These are phyloP conservation scores for Chaenogobius annularis DNA, from an alignment of 2,113 vertebrate genomes.

Conservation along the genomic window DNA sequence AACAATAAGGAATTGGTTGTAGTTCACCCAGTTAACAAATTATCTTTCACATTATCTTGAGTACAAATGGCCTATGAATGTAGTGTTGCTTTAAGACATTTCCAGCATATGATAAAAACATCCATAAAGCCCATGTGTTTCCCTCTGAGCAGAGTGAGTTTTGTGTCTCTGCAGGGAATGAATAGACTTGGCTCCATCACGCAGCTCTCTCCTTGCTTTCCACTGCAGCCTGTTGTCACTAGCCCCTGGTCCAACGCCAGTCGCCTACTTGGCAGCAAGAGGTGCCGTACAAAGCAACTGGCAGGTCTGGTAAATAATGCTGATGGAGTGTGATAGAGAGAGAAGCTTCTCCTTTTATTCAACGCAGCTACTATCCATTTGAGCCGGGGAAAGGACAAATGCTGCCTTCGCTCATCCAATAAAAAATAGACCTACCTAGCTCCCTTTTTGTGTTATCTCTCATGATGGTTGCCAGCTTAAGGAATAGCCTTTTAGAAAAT, in stretches of 20 bases:
- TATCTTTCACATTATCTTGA: background rate
- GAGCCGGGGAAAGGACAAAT: conserved; percentile 51
- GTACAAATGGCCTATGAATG: background rate
- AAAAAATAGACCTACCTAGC: conserved; percentile 42
- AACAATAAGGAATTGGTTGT: background rate
- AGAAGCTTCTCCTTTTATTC: conserved; percentile 73
- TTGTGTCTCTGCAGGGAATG: conserved; percentile 69
- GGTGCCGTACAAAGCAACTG: conserved; percentile 78
- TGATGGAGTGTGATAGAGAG: conserved; percentile 76
- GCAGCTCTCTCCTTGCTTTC: conserved; percentile 74
- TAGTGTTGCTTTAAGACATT: conserved; percentile 37
- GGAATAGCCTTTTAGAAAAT: conserved; percentile 52
- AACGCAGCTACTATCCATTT: conserved; percentile 66
- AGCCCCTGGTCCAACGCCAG: conserved; percentile 78
- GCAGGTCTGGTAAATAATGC: conserved; percentile 78
- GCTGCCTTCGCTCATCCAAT: conserved; percentile 42
- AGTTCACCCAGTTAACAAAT: background rate
- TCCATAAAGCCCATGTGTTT: conserved; percentile 49
- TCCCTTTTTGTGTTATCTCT: conserved; percentile 62
- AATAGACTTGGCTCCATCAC: conserved; percentile 76
- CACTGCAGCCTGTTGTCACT: conserved; percentile 80
- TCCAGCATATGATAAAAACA: conserved; percentile 34
- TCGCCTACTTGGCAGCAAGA: conserved; percentile 81
- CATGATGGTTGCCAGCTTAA: conserved; percentile 59
- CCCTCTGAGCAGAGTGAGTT: conserved; percentile 57